A percentile compares a stretch with the other conserved stretches of the same genome.
Conservation (phyloP, 2,113 vertebrate species). For the Desmodus rotundus region DNA sequence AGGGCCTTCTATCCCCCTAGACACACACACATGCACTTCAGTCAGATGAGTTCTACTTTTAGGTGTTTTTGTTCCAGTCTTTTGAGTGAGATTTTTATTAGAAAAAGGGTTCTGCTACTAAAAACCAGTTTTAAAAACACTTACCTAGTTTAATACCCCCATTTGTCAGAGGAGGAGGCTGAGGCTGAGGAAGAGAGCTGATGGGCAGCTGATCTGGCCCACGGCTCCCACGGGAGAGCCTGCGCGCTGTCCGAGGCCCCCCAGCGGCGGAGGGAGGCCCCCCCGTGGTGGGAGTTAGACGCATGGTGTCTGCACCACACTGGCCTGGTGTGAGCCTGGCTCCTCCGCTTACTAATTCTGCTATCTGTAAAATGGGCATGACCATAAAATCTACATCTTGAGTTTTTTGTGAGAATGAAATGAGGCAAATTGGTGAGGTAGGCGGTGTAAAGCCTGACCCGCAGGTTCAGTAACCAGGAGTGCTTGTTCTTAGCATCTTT, state of each 20-base stretch:
- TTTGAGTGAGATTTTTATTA: background rate
- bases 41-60: background rate
- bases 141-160: background rate
- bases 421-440: background rate
- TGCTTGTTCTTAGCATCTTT: background rate
- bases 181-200: background rate
- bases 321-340: background rate
- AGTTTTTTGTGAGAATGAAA: background rate
- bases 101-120: background rate
- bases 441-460: background rate
- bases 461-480: background rate
- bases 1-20: background rate
- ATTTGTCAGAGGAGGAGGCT: background rate
- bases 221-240: background rate
- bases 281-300: background rate
- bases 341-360: background rate
- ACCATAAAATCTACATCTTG: background rate
- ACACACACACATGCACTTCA: background rate
- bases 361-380: background rate
- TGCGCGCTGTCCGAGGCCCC: background rate
- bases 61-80: background rate
- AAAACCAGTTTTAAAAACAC: background rate
- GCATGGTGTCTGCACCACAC: background rate
- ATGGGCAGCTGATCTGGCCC: background rate
- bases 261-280: background rate